Base-by-base conservation (phyloP, 2,888 invertebrate genomes). In the Entomobrya proxima region DNA sequence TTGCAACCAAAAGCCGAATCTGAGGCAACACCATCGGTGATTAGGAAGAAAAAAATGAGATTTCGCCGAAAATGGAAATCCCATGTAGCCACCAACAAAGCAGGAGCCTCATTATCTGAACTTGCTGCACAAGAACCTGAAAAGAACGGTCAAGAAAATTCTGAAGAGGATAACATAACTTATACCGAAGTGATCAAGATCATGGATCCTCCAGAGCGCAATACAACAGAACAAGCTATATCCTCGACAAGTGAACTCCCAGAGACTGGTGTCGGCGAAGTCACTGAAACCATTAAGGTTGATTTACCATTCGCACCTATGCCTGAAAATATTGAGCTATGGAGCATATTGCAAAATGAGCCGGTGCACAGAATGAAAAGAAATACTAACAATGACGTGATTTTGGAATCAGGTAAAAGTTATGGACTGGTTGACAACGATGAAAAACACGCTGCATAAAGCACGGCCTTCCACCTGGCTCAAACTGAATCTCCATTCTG, bases 211-310 rank as follows among this genome's bases (percentile, higher is more conserved):
- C 24, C 21, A 55, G 21, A 32, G 4, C 35, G 18, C 24, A 76
- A 52, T n/a, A n/a, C n/a, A n/a, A n/a, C n/a, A n/a, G n/a, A 55
- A 32, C 11, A 55, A 58, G 27, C 30, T 11, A n/a, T 11, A 30
- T 5, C 30, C 58, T 3, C 6, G 24, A 58, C 15, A 61, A 9
- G 3, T 32, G 32, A 24, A 18, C 15, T 11, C 9, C 74, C 74
- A 74, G 30, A 67, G 9, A 18, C 35, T 69, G 69, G 69, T 2
- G 30, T 37, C 32, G 75, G 9, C 1, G 85, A 37, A 58, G 75
- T 80, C n/a, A 85, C 85, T 11, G 79, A 85, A 55, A 75, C 58
- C 35, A 40, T 80, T 11, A 79, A 85, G 85, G 85, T 85, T 79
- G 69, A 85, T 6, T 40, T 78, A 30, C 84, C 84, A 7, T 85